These are phyloP conservation scores for Drosophila ohnishii DNA, from an alignment of 1,140 invertebrate species.

Conservation along the genomic window DNA sequence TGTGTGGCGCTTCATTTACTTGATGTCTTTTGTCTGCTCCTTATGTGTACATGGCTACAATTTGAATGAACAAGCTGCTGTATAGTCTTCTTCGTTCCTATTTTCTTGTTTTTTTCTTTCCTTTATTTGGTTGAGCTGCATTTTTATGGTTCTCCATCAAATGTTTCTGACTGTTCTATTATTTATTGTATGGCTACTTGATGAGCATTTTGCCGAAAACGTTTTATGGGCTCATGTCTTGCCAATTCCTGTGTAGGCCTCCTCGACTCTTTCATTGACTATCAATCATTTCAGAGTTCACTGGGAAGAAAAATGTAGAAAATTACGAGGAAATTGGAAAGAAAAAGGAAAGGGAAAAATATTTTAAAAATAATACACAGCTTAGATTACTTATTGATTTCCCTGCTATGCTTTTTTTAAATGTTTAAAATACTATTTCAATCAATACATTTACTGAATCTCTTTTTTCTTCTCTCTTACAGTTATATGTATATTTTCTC, in stretches of 20 bases:
- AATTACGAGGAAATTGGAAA: background rate
- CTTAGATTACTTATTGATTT: background rate
- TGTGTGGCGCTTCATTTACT: slow-evolving; percentile 76
- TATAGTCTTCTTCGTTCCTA: background rate
- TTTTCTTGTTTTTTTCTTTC: background rate
- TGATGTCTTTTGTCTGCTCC: slow-evolving; percentile 76
- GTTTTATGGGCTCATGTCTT: slow-evolving; percentile 62
- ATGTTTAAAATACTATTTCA: too few species aligned
- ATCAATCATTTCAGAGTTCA: slow-evolving; percentile 16
- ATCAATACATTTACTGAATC: too few species aligned
- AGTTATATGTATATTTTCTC: slow-evolving; percentile 8
- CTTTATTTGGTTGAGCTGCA: slow-evolving; percentile 23
- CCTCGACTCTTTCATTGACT: slow-evolving; percentile 1
- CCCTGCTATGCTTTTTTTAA: too few species aligned
- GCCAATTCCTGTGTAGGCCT: slow-evolving; percentile 27
- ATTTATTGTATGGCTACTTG: slow-evolving; percentile 76
- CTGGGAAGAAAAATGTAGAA: background rate
- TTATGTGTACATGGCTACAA: slow-evolving; percentile 58
- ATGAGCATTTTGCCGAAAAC: slow-evolving; percentile 69
- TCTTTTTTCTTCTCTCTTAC: background rate
- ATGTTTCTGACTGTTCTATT: slow-evolving; percentile 55
- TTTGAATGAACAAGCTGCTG: slow-evolving; percentile 66
- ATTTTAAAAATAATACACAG: too few species aligned
- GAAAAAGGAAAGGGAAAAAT: too few species aligned
- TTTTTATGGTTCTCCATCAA: slow-evolving; percentile 54